Conservation (phyloP, 2,888 invertebrate species). For the Geophilus truncorum region DNA sequence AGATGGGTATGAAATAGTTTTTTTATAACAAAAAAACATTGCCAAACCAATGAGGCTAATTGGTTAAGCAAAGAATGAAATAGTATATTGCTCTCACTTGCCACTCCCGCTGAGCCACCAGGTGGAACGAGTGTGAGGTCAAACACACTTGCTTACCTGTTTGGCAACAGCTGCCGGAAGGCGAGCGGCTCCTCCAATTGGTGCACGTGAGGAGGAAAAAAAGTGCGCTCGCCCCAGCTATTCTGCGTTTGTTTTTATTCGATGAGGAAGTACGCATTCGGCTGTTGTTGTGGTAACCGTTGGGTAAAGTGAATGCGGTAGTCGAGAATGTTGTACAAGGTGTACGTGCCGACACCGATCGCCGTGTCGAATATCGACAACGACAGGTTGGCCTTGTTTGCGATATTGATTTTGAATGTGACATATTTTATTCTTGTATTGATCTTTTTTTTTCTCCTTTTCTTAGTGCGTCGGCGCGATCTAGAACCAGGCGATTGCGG, state of each 20-base stretch:
- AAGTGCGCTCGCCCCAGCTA: not conserved
- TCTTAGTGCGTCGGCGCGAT: not conserved
- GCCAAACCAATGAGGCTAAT: not conserved
- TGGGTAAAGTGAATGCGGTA: too few relatives aligned
- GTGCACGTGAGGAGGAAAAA: not conserved
- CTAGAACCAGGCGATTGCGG: not conserved
- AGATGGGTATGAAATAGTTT: not conserved
- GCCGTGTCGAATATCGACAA: not conserved
- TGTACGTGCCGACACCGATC: not conserved
- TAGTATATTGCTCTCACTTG: not conserved
- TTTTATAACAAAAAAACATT: not conserved
- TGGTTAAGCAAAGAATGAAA: not conserved
- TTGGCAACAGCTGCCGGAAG: conserved; percentile 4
- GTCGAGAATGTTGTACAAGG: not conserved
- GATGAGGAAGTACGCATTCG: not conserved
- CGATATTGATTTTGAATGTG: not conserved
- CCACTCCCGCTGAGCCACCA: not conserved
- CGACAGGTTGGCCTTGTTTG: not conserved
- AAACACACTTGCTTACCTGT: not conserved
- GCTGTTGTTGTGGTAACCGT: not conserved
- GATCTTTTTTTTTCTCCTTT: not conserved
- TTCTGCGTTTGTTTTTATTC: not conserved
- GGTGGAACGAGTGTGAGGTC: not conserved
- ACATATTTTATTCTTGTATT: not conserved
- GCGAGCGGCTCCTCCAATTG: not conserved